A percentile compares a stretch with the other conserved stretches of the same genome.
Conservation (phyloP, 2,888 invertebrate species). For the Meganola albula region DNA sequence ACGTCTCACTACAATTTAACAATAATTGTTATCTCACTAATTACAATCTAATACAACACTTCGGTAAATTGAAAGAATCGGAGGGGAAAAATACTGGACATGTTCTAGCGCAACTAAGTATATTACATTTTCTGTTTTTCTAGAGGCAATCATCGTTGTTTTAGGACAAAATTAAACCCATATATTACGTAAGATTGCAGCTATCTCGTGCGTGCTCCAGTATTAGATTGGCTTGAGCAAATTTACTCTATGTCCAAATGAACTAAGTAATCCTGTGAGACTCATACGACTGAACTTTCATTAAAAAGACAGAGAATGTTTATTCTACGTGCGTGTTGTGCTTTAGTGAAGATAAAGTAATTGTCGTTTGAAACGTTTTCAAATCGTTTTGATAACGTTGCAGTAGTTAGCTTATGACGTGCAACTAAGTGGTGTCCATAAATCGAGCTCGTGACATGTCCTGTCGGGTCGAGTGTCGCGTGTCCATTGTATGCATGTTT, state of each 20-base stretch:
- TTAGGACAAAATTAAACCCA: slow-evolving; percentile 47
- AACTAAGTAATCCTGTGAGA: slow-evolving; percentile 54
- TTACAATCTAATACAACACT: too few species aligned
- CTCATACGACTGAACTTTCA: slow-evolving; percentile 42
- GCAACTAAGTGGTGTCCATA: slow-evolving; percentile 56
- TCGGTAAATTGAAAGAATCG: too few species aligned
- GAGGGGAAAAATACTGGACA: too few species aligned
- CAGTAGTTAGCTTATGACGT: slow-evolving; percentile 53
- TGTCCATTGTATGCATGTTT: slow-evolving; percentile 40
- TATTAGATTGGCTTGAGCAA: slow-evolving; percentile 65
- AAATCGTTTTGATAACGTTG: slow-evolving; percentile 35
- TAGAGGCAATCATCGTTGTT: slow-evolving; percentile 23
- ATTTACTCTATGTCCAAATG: slow-evolving; percentile 63
- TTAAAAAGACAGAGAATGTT: slow-evolving; percentile 45
- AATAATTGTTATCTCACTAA: too few species aligned
- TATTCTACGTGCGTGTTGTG: slow-evolving; percentile 26
- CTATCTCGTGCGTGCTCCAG: slow-evolving; percentile 43
- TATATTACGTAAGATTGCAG: slow-evolving; percentile 48
- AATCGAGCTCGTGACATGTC: slow-evolving; percentile 50
- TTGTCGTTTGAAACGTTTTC: slow-evolving; percentile 16
- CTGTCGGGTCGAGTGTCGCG: slow-evolving; percentile 51
- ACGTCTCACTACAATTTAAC: too few species aligned
- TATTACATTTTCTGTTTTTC: slow-evolving; percentile 22
- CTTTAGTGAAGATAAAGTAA: slow-evolving; percentile 20
- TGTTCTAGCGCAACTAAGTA: too few species aligned